Base-by-base conservation (phyloP, 2,113 vertebrate species). In the Xerus inauris region DNA sequence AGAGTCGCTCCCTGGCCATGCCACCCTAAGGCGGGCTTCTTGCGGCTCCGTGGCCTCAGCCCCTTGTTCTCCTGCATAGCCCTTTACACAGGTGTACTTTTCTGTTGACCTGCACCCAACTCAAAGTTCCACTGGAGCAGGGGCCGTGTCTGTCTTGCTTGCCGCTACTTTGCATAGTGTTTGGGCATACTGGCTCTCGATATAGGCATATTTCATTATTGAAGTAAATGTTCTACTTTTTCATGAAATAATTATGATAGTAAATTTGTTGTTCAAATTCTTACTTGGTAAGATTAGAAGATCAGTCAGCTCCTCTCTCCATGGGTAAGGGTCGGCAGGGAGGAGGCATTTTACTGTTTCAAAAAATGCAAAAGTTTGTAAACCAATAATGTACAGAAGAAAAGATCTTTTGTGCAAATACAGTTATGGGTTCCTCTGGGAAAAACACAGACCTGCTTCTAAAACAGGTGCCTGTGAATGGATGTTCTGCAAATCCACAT, bases 201-300 rank as follows among this genome's bases (percentile, higher is more conserved):
- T 24, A 75, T 85, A 65, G 47, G n/a, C 22, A 83, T 51, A 83
- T 76, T 75, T 49, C 75, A 84, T 89, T 49, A 85, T 2, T 42
- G 51, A 92, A 87, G 72, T 67, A 96, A 95, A 95, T 65, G 47
- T 12, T 47, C 30, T 69, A 38, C 76, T 94, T 93, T 8, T 72
- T 72, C 49, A 59, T 91, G 38, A 95, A 95, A 57, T 64, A 93
- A 94, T 75, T 89, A 85, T 3, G 14, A n/a, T 1, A 30, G 73
- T 47, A 81, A 85, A 73, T 75, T 47, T 94, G 72, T 64, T 89
- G 47, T 80, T 84, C 20, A 76, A 85, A 86, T 75, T 80, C 57
- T 81, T 89, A 47, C 69, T 40, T 71, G 45, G 84, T 47, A 95
- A 96, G 77, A 85, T 87, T 20, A 85, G 65, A 65, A 89, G 47